Evolutionary conservation across 2,113 vertebrate genomes (phyloP).

Genomic region (Oncorhynchus masou): DNA sequence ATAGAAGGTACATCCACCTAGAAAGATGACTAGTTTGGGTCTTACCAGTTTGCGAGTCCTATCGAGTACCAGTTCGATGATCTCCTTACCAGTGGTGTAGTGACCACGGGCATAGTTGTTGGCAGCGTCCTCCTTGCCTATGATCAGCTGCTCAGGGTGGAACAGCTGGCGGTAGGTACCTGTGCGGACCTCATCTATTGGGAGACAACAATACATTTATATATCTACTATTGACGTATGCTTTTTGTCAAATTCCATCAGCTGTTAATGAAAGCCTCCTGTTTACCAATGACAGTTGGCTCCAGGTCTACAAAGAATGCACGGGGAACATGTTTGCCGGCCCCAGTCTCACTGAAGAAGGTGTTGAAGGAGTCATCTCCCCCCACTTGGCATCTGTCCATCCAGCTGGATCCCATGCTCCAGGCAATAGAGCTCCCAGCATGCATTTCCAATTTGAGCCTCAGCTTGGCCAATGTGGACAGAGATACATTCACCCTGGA

Average conservation of each 20-base stretch:
- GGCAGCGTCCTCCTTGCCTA: conserved; percentile 76
- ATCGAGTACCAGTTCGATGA: conserved; percentile 45
- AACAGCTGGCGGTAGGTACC: conserved; percentile 76
- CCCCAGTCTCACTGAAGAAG: conserved; percentile 73
- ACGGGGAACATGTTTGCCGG: conserved; percentile 68
- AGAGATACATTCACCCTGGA: conserved; percentile 69
- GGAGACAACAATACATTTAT: background rate
- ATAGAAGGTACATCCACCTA: too few species aligned
- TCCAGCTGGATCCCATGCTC: conserved; percentile 83
- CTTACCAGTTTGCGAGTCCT: conserved; percentile 46
- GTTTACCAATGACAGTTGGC: conserved; percentile 67
- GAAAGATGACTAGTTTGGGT: too few species aligned
- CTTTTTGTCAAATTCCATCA: background rate
- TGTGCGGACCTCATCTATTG: conserved; percentile 67
- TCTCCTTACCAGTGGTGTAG: conserved; percentile 48
- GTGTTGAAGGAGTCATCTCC: conserved; percentile 72
- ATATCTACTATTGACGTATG: too few species aligned
- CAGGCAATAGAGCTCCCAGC: conserved; percentile 89
- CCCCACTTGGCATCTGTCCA: conserved; percentile 67
- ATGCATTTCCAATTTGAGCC: conserved; percentile 85
- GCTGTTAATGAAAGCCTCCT: background rate
- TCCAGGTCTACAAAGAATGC: conserved; percentile 71
- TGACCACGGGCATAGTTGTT: conserved; percentile 75
- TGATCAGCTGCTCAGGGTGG: conserved; percentile 76
- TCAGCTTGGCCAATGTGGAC: conserved; percentile 73